phyloP scores from a whole-genome alignment of 2,888 invertebrate genomes.

The Leptopilina syphax region DNA sequence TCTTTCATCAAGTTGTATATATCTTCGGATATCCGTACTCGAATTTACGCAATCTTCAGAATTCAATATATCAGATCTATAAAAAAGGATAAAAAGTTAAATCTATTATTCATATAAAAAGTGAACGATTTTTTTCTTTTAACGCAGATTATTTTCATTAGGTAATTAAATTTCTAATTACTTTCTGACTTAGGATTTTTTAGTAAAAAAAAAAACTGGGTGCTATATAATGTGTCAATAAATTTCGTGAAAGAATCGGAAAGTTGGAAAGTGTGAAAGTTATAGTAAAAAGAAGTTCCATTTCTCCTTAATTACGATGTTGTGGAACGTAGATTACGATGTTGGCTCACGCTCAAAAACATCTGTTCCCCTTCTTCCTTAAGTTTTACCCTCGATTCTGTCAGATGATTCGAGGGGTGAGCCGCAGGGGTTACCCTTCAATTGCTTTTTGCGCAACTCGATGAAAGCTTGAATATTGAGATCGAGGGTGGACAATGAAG shows the following conservation, averaged over 20 bases:
- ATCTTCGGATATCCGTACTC: slow-evolving; percentile 50
- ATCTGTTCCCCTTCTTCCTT: slow-evolving; percentile 74
- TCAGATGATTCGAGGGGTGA: slow-evolving; percentile 67
- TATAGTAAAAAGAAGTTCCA: slow-evolving; percentile 59
- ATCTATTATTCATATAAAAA: background rate
- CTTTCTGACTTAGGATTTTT: background rate
- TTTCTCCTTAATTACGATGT: slow-evolving; percentile 76
- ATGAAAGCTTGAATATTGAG: slow-evolving; percentile 59
- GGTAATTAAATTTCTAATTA: background rate
- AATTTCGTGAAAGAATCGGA: slow-evolving; percentile 9
- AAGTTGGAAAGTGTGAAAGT: slow-evolving; percentile 10
- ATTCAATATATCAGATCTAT: background rate
- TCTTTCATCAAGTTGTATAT: slow-evolving; percentile 62
- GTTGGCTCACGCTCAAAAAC: slow-evolving; percentile 75
- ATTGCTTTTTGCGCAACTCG: slow-evolving; percentile 61
- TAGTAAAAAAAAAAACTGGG: background rate
- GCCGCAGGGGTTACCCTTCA: slow-evolving; percentile 70
- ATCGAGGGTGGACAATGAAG: slow-evolving; percentile 63
- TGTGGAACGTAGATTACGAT: slow-evolving; percentile 76
- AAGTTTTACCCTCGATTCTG: slow-evolving; percentile 65
- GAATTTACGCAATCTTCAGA: slow-evolving; percentile 32
- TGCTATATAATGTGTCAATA: background rate
- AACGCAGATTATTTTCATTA: too few relatives aligned
- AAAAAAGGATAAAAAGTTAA: background rate
- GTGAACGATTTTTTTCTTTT: background rate